Conservation (phyloP, 2,113 vertebrate species). For the Cryptotis parvus region DNA sequence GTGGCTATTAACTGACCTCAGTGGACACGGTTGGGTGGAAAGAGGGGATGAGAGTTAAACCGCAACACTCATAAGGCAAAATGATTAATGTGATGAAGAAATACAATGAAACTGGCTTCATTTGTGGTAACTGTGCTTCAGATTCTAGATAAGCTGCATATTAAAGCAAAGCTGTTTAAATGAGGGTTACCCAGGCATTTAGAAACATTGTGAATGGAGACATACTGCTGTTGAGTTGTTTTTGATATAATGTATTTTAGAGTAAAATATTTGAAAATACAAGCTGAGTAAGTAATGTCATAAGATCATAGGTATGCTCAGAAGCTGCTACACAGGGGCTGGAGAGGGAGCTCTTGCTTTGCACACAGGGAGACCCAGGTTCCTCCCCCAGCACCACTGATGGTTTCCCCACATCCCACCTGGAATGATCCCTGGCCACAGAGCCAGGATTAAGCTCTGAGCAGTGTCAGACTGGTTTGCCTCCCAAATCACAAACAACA, state of each 20-base stretch:
- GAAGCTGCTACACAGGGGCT: background rate
- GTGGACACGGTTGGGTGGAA: background rate
- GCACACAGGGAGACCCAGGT: no score
- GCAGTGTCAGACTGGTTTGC: no score
- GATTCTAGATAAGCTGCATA: slow-evolving; percentile 1
- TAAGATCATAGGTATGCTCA: background rate
- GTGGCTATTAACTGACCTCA: slow-evolving; percentile 28
- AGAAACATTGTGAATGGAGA: background rate
- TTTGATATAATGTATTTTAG: background rate
- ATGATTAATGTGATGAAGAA: slow-evolving; percentile 21
- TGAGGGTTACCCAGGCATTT: background rate
- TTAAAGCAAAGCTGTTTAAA: slow-evolving; percentile 3
- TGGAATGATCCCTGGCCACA: no score
- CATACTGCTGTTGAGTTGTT: slow-evolving; percentile 10
- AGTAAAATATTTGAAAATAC: background rate
- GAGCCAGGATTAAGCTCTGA: no score
- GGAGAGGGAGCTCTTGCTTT: no score
- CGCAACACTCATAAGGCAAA: background rate
- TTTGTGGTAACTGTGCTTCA: slow-evolving; percentile 5
- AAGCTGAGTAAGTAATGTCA: background rate
- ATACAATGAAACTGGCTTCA: background rate
- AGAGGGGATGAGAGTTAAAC: background rate
- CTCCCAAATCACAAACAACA: no score
- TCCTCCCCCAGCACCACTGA: no score
- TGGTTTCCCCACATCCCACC: no score